A percentile compares a stretch with the other conserved stretches of the same genome.
phyloP scores from a whole-genome alignment of 2,113 vertebrate genomes.

The Nycticorax nycticorax region DNA sequence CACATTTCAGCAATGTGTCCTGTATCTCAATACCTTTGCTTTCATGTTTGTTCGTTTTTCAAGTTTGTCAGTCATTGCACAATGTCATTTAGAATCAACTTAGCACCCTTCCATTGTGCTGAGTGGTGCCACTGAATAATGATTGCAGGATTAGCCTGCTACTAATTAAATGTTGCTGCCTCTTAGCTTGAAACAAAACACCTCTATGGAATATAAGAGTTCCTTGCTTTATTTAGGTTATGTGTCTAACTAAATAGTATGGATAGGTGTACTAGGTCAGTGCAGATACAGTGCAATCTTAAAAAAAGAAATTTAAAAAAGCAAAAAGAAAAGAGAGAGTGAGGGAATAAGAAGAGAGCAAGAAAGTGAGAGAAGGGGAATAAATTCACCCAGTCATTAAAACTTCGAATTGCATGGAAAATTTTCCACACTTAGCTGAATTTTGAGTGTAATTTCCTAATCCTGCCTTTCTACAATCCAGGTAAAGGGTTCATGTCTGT shows the following conservation, averaged over 20 bases:
- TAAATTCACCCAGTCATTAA: neutral
- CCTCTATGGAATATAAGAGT: neutral
- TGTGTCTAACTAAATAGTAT: neutral
- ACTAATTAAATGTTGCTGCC: constrained; percentile 17
- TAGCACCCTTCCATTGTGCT: neutral
- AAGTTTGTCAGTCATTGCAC: neutral
- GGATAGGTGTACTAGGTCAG: neutral
- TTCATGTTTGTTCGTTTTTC: neutral
- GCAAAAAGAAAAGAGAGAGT: neutral
- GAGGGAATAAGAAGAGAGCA: neutral
- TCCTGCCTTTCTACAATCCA: neutral
- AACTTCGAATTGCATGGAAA: neutral
- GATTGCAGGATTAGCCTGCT: neutral
- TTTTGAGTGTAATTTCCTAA: neutral
- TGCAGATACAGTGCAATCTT: neutral
- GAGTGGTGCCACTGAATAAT: neutral
- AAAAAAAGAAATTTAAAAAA: neutral
- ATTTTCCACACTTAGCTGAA: neutral
- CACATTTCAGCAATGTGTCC: neutral
- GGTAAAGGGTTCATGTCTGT: neutral
- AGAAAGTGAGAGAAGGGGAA: neutral
- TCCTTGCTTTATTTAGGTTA: neutral
- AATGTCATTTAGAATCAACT: neutral
- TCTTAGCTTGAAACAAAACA: constrained; percentile 13
- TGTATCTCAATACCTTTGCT: neutral